phyloP scores from a whole-genome alignment of 2,113 vertebrate genomes.

The Xiphophorus hellerii region DNA sequence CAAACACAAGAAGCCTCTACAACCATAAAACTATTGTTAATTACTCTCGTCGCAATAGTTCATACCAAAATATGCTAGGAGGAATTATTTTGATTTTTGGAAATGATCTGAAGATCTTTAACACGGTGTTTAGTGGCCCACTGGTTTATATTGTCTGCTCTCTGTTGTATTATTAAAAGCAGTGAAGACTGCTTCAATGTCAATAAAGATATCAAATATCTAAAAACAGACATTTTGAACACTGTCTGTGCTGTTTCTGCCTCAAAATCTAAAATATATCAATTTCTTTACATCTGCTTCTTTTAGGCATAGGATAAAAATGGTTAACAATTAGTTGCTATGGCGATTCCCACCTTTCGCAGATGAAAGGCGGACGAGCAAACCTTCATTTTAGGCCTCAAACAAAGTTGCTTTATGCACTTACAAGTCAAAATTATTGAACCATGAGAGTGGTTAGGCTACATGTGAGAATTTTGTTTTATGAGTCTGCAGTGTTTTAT shows the following conservation, averaged over 20 bases:
- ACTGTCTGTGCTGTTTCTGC: background rate
- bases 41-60: background rate
- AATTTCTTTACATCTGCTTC: background rate
- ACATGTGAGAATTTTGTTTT: no score
- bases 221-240: background rate
- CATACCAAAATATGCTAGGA: background rate
- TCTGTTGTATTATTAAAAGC: background rate
- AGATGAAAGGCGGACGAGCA: no score
- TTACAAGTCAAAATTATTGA: background rate
- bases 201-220: background rate
- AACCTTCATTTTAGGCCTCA: background rate
- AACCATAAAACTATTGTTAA: background rate
- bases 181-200: background rate
- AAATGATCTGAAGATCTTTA: background rate
- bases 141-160: background rate
- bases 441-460: background rate
- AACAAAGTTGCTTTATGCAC: background rate
- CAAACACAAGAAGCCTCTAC: no score
- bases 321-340: background rate
- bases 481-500: background rate
- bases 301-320: background rate
- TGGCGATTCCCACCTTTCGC: no score
- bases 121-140: background rate
- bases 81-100: background rate
- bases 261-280: background rate